Conservation (phyloP, 2,888 invertebrate species). For the Aplocera efformata region DNA sequence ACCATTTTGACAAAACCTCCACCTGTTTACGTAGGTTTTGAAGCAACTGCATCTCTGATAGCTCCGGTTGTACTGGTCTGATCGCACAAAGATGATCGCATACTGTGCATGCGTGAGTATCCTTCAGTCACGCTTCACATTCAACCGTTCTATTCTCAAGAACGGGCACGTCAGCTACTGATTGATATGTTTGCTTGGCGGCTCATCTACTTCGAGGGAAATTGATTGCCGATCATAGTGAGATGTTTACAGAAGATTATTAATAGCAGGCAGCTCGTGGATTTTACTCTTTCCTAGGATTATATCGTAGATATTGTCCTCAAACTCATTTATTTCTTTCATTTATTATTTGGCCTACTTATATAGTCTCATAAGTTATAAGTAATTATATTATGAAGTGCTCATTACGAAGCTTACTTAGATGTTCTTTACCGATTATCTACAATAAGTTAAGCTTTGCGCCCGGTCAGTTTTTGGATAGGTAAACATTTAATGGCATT, state of each 20-base stretch:
- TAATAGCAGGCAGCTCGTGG: too few species aligned
- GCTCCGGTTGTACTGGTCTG: conserved; percentile 30
- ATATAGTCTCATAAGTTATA: too few species aligned
- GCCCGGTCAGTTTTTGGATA: too few species aligned
- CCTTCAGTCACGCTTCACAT: conserved; percentile 51
- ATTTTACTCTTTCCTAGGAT: too few species aligned
- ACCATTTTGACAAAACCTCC: conserved; percentile 30
- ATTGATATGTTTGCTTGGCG: conserved; percentile 48
- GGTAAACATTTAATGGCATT: too few species aligned
- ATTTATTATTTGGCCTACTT: too few species aligned
- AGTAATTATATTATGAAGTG: too few species aligned
- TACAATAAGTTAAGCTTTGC: too few species aligned
- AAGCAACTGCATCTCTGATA: conserved; percentile 8
- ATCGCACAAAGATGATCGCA: conserved; percentile 40
- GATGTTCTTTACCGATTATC: too few species aligned
- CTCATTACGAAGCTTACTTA: too few species aligned
- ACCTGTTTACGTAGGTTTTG: conserved; percentile 20
- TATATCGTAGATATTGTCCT: too few species aligned
- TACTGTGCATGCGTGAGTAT: conserved; percentile 52
- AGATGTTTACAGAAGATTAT: not conserved
- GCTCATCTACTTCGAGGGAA: conserved; percentile 13
- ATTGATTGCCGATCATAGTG: conserved; percentile 5
- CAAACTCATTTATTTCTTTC: too few species aligned
- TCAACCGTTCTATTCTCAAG: conserved; percentile 39
- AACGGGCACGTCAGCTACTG: conserved; percentile 38